Base-by-base conservation (phyloP, 2,797 vertebrate species). In the Spinibarbus caldwelli region DNA sequence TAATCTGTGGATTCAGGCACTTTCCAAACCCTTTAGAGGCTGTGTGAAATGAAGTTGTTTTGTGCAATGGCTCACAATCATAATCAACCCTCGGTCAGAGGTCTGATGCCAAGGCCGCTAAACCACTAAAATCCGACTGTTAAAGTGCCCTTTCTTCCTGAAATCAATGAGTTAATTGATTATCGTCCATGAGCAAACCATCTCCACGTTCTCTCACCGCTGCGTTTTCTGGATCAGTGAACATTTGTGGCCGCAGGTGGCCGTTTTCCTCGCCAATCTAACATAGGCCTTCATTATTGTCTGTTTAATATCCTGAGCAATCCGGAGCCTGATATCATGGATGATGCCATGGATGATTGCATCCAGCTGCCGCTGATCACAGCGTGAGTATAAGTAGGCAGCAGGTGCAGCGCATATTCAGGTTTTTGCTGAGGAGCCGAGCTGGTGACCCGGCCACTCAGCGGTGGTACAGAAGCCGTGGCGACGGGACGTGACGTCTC, bases 231-330 rank as follows among this genome's bases (percentile, higher is more conserved):
- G 36, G 26, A 70, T 68, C 76, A 15, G 17, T 54, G 29, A 79
- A 71, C 73, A 62, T 71, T 71, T 72, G 52, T 59, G 66, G 38
- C 8, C 76, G 3, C 76, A 79, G 76, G 52, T 85, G 83, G 47
- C 47, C 3, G 0, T 17, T 29, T 84, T 31, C 52, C 64, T 34
- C 4, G 38, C 59, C 64, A 70, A 84, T 78, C 64, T 45, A 59
- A 45, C 2, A 1, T 45, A n/a, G n/a, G 47, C 66, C 36, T 85
- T 85, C 36, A 79, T 85, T 85, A 85, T 19, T 31, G 26, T 54
- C 78, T 45, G 72, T 68, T 68, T 86, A 86, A 86, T 82, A 82
- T 76, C 85, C 85, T 70, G 57, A 64, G 78, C 26, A 43, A 68
- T 79, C 41, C 67, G 3, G 6, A 81, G 59, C 6, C 62, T 49